These are phyloP conservation scores for Nymphalis urticae DNA, from an alignment of 2,888 invertebrate genomes.

Conservation along the genomic window DNA sequence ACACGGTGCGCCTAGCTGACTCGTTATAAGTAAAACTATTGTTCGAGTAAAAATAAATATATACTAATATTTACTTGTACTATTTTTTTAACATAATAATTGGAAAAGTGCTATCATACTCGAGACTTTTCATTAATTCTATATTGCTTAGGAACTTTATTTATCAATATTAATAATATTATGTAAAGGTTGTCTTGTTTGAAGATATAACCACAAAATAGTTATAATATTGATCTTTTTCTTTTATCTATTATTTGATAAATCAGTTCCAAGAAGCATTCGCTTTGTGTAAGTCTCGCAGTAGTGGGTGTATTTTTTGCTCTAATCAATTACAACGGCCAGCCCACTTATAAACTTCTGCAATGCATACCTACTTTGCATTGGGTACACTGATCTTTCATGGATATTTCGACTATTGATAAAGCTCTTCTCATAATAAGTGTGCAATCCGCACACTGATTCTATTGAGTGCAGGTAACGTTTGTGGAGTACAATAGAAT, in stretches of 20 bases:
- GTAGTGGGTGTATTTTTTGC: constrained; percentile 45
- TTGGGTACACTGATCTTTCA: constrained; percentile 55
- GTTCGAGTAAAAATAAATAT: constrained; percentile 43
- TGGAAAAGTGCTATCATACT: too few relatives aligned
- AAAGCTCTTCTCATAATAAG: constrained; percentile 57
- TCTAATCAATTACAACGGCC: constrained; percentile 68
- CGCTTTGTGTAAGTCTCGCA: constrained; percentile 28
- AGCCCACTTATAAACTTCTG: constrained; percentile 60
- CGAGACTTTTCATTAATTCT: too few relatives aligned
- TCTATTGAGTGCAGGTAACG: constrained; percentile 73
- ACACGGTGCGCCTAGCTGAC: constrained; percentile 54
- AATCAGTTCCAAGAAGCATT: constrained; percentile 36
- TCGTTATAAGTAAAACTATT: constrained; percentile 50
- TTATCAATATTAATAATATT: neutral
- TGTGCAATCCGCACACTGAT: constrained; percentile 68
- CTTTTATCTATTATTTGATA: constrained; percentile 30
- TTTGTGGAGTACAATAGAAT: constrained; percentile 65
- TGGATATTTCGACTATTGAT: constrained; percentile 62
- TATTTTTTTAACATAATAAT: too few relatives aligned
- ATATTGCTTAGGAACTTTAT: too few relatives aligned
- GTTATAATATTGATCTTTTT: constrained; percentile 10
- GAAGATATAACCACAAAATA: constrained; percentile 16
- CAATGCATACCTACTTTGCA: constrained; percentile 49
- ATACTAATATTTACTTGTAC: too few relatives aligned
- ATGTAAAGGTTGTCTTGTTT: constrained; percentile 6